Base-by-base conservation (phyloP, 2,113 vertebrate genomes). In the Aleadryas rufinucha region DNA sequence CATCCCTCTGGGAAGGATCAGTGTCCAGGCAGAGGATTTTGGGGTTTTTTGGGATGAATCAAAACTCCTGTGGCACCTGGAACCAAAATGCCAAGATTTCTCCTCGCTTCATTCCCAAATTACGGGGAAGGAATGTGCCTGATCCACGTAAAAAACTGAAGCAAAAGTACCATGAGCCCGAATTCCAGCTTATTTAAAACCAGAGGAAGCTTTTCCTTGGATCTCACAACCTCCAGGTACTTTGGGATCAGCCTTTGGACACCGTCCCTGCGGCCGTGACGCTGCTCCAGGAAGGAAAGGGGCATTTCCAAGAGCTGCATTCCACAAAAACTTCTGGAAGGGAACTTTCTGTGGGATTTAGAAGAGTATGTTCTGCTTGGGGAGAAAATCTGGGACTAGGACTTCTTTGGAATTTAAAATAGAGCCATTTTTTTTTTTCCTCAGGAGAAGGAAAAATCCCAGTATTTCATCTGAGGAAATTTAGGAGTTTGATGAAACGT, bases 301-400 rank as follows among this genome's bases (percentile, higher is more conserved):
- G 74, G 35, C 69, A 88, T 78, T 87, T 93, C 95, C 90, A 92
- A 65, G 90, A 93, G 35, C 59, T 77, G 53, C 82, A 84, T 87
- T 68, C 89, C 82, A 90, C n/a, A 75, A 71, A 86, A 93, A 59
- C 39, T 37, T 76, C 84, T 87, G 44, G 84, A 93, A 91, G 33
- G 52, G 53, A 95, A 84, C 16, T 37, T 80, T 77, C 63, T 54
- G 44, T 31, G 53, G 71, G 88, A 84, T 86, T 80, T 81, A 5
- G 16, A 70, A 56, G 59, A 80, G 81, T 44, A 59, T 63, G 54
- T 71, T 65, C n/a, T 1, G 8, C 52, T 91, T 1, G 0, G 49
- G 57, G 39, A 81, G 42, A 28, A 89, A 87, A 89, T 45, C 63
- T 77, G 69, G 82, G 60, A 93, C 66, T 5, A 1, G 21, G 28